Base-by-base conservation (phyloP, 1,140 invertebrate species). In the Drosophila saltans region DNA sequence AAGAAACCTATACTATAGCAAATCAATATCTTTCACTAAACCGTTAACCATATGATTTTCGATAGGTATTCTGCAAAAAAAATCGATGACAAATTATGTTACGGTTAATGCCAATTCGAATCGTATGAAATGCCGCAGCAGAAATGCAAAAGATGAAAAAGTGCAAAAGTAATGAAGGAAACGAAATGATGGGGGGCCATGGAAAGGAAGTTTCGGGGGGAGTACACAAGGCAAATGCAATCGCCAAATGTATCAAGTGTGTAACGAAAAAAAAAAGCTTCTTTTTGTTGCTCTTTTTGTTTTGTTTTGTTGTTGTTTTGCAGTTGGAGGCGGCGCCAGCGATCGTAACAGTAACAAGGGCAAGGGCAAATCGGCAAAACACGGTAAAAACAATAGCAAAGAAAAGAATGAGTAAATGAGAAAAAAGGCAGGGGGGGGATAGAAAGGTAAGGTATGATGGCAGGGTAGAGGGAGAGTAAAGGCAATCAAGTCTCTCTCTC, bases 311-410 rank as follows among this genome's bases (percentile, higher is more conserved):
- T 0, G 7, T 36, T 21, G 21, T 48, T 48, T 48, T 48, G 45
- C 16, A 63, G 71, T 36, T 36, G 69, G 41, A 72, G 73, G 73
- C 69, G 73, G 69, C 73, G 64, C 64, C 73, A 75, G 41, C 60
- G 73, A 75, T 75, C 69, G 69, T 72, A 72, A 72, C 73, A 66
- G 58, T 72, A 75, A 75, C 73, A 72, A 75, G 63, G 41, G 57
- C 62, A 71, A 55, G 36, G 36, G 21, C 33, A 69, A 41, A 30
- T 2, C 2, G 28, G 28, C 40, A 43, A 40, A 40, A 52, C 45
- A 52, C 45, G 45, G 21, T 24, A 52, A 8, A 36, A 66, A 66
- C 16, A 63, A 73, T 57, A 63, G 26, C 61, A 3, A 21, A 16
- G 28, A 56, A 60, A 63, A 6, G 10, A 57, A 7, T 40, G 39